Percentiles rank a stretch among this genome's conserved stretches.
Evolutionary conservation across 1,140 invertebrate species (phyloP).

Genomic region (Macrotrachela quadricornifera): DNA sequence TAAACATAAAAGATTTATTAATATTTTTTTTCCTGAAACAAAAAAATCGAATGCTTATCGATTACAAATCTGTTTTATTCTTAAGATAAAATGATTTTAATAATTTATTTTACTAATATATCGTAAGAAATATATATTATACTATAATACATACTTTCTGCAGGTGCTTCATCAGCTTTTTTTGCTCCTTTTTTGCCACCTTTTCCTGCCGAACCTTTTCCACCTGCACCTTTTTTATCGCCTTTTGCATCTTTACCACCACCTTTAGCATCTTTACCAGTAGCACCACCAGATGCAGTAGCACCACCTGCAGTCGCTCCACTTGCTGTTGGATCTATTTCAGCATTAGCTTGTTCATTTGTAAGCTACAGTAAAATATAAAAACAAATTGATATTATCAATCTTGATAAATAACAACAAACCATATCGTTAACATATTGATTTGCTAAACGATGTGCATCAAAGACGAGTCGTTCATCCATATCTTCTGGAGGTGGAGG

Average conservation of each 20-base stretch:
- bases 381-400: neutral
- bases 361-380: neutral
- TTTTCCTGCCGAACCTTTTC: conserved; percentile 9
- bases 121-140: too few relatives aligned
- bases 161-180: conserved; percentile 15
- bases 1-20: conserved; percentile 7
- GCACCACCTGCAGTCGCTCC: neutral
- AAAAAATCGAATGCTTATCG: too few relatives aligned
- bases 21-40: too few relatives aligned
- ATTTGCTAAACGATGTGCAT: conserved; percentile 17
- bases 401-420: conserved; percentile 5
- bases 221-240: conserved; percentile 15
- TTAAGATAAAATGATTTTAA: too few relatives aligned
- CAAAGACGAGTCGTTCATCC: conserved; percentile 25
- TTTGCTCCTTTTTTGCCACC: conserved; percentile 14
- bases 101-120: too few relatives aligned
- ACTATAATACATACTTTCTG: neutral
- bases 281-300: conserved; percentile 11
- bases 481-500: conserved; percentile 20
- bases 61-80: too few relatives aligned
- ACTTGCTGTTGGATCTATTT: conserved; percentile 7
- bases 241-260: conserved; percentile 17
- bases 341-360: too few relatives aligned
- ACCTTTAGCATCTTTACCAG: conserved; percentile 25
- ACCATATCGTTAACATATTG: conserved; percentile 15